These are phyloP conservation scores for Digitonthophagus gazella DNA, from an alignment of 2,888 invertebrate genomes.

Conservation along the genomic window DNA sequence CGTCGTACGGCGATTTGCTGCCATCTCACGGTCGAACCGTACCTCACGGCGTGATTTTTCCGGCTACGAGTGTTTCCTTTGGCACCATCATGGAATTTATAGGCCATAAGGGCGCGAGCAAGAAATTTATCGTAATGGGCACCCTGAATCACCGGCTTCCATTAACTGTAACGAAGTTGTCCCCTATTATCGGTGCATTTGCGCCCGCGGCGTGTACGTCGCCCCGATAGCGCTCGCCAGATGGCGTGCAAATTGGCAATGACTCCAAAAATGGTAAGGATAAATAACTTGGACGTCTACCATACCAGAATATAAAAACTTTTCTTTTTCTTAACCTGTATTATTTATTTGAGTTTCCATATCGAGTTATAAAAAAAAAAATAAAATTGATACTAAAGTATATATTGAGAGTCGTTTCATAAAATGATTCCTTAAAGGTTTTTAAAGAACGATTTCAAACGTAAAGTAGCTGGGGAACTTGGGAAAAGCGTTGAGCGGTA, in stretches of 20 bases:
- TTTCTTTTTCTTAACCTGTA: too few species aligned
- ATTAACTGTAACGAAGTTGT: conserved; percentile 21
- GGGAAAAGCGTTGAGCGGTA: too few species aligned
- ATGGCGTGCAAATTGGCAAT: neutral
- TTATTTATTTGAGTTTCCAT: too few species aligned
- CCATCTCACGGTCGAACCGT: neutral
- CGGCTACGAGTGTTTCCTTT: neutral
- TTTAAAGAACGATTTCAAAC: neutral
- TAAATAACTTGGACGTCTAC: too few species aligned
- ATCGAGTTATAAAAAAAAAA: too few species aligned
- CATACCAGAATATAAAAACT: too few species aligned
- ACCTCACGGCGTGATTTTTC: neutral
- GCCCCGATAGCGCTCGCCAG: neutral
- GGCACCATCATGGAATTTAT: neutral
- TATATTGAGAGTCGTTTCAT: too few species aligned
- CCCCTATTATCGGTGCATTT: conserved; percentile 11
- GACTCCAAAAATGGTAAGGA: too few species aligned
- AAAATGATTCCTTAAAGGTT: neutral
- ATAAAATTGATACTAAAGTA: too few species aligned
- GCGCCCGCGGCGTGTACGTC: neutral
- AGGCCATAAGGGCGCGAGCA: neutral
- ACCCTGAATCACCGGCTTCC: conserved; percentile 17
- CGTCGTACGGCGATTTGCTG: neutral
- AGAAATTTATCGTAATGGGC: conserved; percentile 19
- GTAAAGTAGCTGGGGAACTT: neutral